Evolutionary conservation across 35 echinoderm and acorn worm genomes (phyloP), one percentile per base, ranked within the genome.

Genomic region (Lytechinus pictus): DNA sequence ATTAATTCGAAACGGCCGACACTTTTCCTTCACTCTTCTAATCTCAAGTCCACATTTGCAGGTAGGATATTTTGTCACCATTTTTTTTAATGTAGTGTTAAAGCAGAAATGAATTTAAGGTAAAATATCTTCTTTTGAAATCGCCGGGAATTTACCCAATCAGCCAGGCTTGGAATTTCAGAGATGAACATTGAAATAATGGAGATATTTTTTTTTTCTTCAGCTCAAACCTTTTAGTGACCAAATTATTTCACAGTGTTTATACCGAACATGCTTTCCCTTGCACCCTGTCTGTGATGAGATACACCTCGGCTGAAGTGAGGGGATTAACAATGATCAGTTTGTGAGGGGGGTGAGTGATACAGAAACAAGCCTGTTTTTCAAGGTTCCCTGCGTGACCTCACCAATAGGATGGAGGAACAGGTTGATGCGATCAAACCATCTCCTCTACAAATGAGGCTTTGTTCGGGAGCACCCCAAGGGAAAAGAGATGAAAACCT

Each of bases 271-370:
- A 79, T 24, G 66, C 66, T 79, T 19, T 24, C 66, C 66, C 66
- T 24, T 79, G 33, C 1, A 44, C 66, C 66, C 16, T 24, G 16
- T 24, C 66, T 44, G n/a, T n/a, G 66, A 79, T 79, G 16, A 79
- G 12, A 24, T 24, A 79, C 66, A 79, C 66, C 19, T 79, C 66
- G 8, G 66, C 7, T 8, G 66, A 24, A 24, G 66, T 79, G 66
- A 79, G 16, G 19, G 66, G 66, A 79, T 24, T 24, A 79, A 79
- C 66, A 79, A 79, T 79, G 66, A 79, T n/a, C 66, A 24, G 66
- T 79, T n/a, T 79, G 66, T 79, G 66, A 79, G 66, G 66, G 55
- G 66, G 66, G 66, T 24, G 66, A 79, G 66, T 79, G 66, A 79
- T 24, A 79, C n/a, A 79, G 66, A 79, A 79, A 79, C 66, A 79